Base-by-base conservation (phyloP, 2,113 vertebrate species). In the Progne subis region DNA sequence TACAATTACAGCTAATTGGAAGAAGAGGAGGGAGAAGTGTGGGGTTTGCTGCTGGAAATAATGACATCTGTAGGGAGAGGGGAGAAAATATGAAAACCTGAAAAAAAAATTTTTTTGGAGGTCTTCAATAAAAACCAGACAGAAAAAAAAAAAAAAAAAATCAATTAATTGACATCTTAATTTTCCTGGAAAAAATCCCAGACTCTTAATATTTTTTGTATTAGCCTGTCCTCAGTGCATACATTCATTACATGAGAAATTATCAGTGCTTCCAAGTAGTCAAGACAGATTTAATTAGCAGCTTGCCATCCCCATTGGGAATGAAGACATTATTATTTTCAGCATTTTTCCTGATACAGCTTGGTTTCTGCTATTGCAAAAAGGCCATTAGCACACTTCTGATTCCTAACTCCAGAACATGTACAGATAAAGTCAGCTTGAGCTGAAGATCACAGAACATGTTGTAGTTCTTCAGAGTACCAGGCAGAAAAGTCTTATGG, bases 1-100 rank as follows among this genome's bases (percentile, higher is more conserved):
- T 96, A 83, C 93, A 96, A 96, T 93, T 93, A 86, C 52, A 82
- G 85, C 64, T 95, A 94, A 90, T 95, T 95, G 82, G 85, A 88
- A 93, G 88, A 87, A 85, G 88, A 83, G 71, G 67, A 82, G 72
- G 50, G 69, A 79, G 79, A 93, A 86, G 44, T 68, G 59, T 50
- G 79, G 29, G 64, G 21, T 67, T 94, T 96, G 82, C 71, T 52
- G 44, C 71, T 81, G 56, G 90, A 96, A 86, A 86, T 91, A 81
- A 82, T 44, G 34, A 77, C 39, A 79, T 91, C 82, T 78, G 32
- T 39, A 12, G 53, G 41, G 71, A 18, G 28, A 3, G 10, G 18
- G 14, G 16, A 5, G 5, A 0, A 6, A 29, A 5, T 25, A 49
- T 8, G 43, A 47, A 75, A 69, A 91, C 23, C 23, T 81, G 60